Base-by-base conservation (phyloP, 2,797 vertebrate species). In the Arctocebus calabarensis region DNA sequence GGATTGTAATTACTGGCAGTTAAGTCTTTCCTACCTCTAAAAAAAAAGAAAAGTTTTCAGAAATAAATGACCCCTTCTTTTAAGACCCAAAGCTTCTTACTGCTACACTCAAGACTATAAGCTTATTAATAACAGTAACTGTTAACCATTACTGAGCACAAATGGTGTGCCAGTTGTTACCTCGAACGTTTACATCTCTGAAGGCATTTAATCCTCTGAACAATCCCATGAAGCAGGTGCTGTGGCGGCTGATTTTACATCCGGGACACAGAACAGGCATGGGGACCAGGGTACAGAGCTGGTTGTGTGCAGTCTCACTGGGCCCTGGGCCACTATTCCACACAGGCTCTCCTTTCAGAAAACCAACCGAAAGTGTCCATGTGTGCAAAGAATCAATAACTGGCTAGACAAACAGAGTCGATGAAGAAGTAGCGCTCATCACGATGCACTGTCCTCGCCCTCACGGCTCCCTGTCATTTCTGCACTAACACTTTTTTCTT, bases 1-100 rank as follows among this genome's bases (percentile, higher is more conserved):
- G n/a, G 32, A 73, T 25, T 61, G 6, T 32, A 57, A 89, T 77
- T 83, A 81, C 27, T 13, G 23, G 62, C 74, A 91, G 79, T 43
- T 66, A 95, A 90, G 43, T n/a, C n/a, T 82, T 59, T 82, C 34
- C 34, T 57, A 70, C 27, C 43, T 84, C 22, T 73, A 23, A 71
- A 40, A 85, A 85, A 68, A 62, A 25, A 40, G 22, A 16, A 40
- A 9, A 22, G 29, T 89, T 84, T n/a, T 95, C 81, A 77, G 61
- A 83, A 92, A 92, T 77, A 88, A 83, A 88, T 61, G 48, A 61
- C 32, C 34, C 13, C 29, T 83, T 90, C 43, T 78, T 78, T 48
- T 73, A 34, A 96, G 29, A 74, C 7, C 59, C 74, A 62, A 92
- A 77, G 61, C 12, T 73, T 19, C 29, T 68, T 71, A 82, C 32